Percentiles rank a stretch among this genome's conserved stretches.
phyloP scores from a whole-genome alignment of 1,140 invertebrate species.

The Macrobrachium nipponense region DNA sequence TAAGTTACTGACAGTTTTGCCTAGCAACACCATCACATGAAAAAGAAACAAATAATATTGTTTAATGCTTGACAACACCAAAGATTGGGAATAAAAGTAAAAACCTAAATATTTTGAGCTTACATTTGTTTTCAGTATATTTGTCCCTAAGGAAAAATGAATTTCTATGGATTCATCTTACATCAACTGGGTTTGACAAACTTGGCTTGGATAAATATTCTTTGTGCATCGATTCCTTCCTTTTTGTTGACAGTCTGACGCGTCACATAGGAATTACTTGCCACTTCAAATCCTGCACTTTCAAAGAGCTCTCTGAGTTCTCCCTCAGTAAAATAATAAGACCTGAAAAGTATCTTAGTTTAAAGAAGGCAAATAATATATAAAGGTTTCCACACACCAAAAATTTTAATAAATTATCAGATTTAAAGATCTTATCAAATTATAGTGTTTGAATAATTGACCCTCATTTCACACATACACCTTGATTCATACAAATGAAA shows the following conservation, averaged over 20 bases:
- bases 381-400: conserved; percentile 25
- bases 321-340: conserved; percentile 84
- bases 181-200: conserved; percentile 70
- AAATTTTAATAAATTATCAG: background rate
- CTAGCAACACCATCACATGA: no score
- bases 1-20: no score
- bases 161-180: background rate
- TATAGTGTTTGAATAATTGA: background rate
- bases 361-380: conserved; percentile 64
- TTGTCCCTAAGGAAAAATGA: no score
- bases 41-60: no score
- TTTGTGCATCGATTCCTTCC: conserved; percentile 87
- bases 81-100: no score
- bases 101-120: no score
- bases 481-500: no score
- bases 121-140: no score
- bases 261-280: conserved; percentile 81
- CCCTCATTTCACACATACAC: no score
- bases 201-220: conserved; percentile 93
- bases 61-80: no score
- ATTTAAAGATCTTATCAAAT: conserved; percentile 7
- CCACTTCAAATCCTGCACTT: conserved; percentile 77
- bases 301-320: conserved; percentile 76
- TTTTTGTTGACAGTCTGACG: conserved; percentile 91
- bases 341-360: conserved; percentile 71